Conservation (phyloP, 1,140 invertebrate genomes). For the Philaenus spumarius region DNA sequence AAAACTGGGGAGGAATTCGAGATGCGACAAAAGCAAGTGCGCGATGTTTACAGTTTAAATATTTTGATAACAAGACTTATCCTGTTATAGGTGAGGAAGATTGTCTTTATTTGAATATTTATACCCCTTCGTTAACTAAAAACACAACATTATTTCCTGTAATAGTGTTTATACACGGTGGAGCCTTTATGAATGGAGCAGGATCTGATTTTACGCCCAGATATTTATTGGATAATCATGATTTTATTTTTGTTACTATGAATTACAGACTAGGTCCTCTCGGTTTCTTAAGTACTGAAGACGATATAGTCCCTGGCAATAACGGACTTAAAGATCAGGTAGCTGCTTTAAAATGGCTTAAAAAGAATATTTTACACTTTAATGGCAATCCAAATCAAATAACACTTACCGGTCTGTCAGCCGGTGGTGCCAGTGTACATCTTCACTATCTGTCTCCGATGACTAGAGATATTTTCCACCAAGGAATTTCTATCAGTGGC, state of each 20-base stretch:
- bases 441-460: constrained; percentile 22
- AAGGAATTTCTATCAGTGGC: constrained; percentile 72
- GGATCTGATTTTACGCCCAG: constrained; percentile 37
- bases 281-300: constrained; percentile 25
- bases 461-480: constrained; percentile 34
- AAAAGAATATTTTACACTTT: constrained; percentile 20
- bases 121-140: neutral
- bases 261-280: constrained; percentile 54
- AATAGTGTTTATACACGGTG: constrained; percentile 45
- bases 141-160: constrained; percentile 24
- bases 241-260: constrained; percentile 55
- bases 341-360: constrained; percentile 23
- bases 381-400: constrained; percentile 19
- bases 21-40: neutral
- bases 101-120: constrained; percentile 16
- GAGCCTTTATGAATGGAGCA: constrained; percentile 40
- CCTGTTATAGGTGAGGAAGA: constrained; percentile 8
- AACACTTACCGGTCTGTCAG: constrained; percentile 16
- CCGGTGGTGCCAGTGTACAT: constrained; percentile 21
- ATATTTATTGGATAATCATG: constrained; percentile 43
- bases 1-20: neutral
- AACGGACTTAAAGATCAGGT: constrained; percentile 24
- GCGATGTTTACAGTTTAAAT: neutral
- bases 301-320: constrained; percentile 23
- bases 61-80: neutral